Evolutionary conservation across 2,797 vertebrate species (phyloP), one percentile per base, ranked within the genome.

Genomic region (Acropternis orthonyx): DNA sequence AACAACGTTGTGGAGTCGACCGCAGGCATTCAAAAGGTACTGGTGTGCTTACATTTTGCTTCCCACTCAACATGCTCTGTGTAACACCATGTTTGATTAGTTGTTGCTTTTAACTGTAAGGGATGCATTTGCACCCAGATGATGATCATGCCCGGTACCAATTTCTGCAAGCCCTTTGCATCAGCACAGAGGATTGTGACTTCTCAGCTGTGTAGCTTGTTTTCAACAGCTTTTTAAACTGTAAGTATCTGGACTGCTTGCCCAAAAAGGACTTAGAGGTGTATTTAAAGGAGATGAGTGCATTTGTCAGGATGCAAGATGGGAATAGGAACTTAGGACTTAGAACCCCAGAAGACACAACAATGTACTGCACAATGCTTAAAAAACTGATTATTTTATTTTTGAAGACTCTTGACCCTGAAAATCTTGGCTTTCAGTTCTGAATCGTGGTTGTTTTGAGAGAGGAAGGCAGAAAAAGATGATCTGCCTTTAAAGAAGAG

Each of bases 1-100:
- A 99, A 99, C 98, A 99, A 99, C 2, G 98, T 99, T 12, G 98
- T 99, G 89, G 99, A 99, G 93, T 99, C 99, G 3, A 98, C 98
- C 5, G 99, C 99, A 87, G 99, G 99, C 96, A 98, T 99, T 84
- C 98, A 99, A 61, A 99, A 99, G 99, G 99, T 99, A 98, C 73
- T 43, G 54, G 2, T 46, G 6, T 30, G 1, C n/a, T 68, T 46
- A 32, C 19, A 21, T 73, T 23, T 4, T 61, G 15, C 46, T 92
- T 61, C 63, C 39, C 43, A 0, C n/a, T 18, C 41, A 26, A 77
- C 27, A 26, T 26, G 17, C 9, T 59, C 32, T 48, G 21, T 69
- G 12, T 22, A n/a, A 21, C 36, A 20, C 37, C 28, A 11, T 10
- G 1, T 68, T 71, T 52, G 39, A 39, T 74, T 12, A 14, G 59